Evolutionary conservation across 2,113 vertebrate species (phyloP), one percentile per base, ranked within the genome.

Genomic region (Arothron firmamentum): DNA sequence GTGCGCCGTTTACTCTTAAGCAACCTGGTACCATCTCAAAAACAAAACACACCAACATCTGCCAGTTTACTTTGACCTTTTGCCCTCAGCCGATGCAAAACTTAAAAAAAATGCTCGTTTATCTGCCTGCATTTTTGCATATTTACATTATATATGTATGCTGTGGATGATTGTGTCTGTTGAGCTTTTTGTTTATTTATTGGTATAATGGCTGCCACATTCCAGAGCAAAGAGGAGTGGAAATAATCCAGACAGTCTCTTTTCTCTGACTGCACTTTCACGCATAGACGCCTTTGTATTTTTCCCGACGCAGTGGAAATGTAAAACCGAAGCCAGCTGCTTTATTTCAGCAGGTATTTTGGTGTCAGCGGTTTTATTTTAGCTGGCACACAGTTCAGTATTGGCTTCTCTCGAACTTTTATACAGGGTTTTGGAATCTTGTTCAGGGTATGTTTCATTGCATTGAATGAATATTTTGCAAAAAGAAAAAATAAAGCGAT

Each of bases 331-430:
- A 58, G 23, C 60, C 47, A 11, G 28, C 54, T 2, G 56, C n/a
- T 67, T 59, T 67, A 34, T 72, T 65, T 64, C 13, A 57, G 25
- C 47, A 6, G 67, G 34, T 74, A 9, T 15, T 42, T 52, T 13
- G 59, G 55, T 47, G 52, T 46, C 57, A 59, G 65, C 56, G 52
- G 9, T 78, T 80, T 20, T 55, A 23, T 19, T 54, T 47, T 1
- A 49, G 52, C 50, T 53, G 8, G 42, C 59, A 53, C 57, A 51
- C 31, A 15, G 19, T 69, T 78, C 81, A 76, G 73, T 81, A 58
- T 75, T 82, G 66, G 25, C 20, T 52, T 50, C 43, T 74, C 65
- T 60, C 52, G n/a, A 51, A 43, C 28, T 62, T 47, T 68, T 25
- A 76, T 66, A 68, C 60, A 72, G 19, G 43, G 46, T 81, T 68